Conservation (phyloP, 2,888 invertebrate species). For the Caenorhabditis sp. region DNA sequence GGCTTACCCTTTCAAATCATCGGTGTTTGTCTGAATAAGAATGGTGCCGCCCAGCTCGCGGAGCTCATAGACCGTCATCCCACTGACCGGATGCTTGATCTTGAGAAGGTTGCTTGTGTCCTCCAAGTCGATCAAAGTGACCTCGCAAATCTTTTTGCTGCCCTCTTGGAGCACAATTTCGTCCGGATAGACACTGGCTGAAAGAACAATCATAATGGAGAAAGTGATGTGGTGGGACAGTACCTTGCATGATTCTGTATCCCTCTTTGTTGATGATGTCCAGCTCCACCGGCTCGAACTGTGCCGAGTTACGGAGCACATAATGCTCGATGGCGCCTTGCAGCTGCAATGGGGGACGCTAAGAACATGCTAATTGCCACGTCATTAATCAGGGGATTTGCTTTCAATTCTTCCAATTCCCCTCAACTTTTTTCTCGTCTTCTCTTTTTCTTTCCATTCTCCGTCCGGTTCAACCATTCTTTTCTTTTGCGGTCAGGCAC, state of each 20-base stretch:
- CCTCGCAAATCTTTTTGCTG: constrained; percentile 57
- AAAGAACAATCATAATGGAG: background rate
- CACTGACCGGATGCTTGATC: constrained; percentile 75
- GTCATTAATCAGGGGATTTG: background rate
- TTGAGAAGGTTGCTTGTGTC: constrained; percentile 66
- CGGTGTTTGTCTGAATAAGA: constrained; percentile 58
- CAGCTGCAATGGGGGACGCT: constrained; percentile 57
- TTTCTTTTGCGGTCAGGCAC: background rate
- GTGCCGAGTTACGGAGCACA: constrained; percentile 72
- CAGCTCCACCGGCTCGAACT: constrained; percentile 76
- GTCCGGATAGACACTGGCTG: constrained; percentile 72
- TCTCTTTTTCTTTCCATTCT: background rate
- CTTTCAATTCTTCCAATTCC: constrained; percentile 5
- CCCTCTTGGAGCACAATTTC: constrained; percentile 74
- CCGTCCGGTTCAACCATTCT: background rate
- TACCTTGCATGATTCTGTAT: constrained; percentile 58
- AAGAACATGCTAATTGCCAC: background rate
- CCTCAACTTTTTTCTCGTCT: background rate
- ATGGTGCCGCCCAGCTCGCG: constrained; percentile 59
- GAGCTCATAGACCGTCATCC: constrained; percentile 61
- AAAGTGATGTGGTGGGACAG: background rate
- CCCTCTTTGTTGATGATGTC: constrained; percentile 68
- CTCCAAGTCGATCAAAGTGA: constrained; percentile 63
- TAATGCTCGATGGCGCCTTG: constrained; percentile 73
- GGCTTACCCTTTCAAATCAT: constrained; percentile 56